Base-by-base conservation (phyloP, 1,140 invertebrate species). In the Leucophenga varia region DNA sequence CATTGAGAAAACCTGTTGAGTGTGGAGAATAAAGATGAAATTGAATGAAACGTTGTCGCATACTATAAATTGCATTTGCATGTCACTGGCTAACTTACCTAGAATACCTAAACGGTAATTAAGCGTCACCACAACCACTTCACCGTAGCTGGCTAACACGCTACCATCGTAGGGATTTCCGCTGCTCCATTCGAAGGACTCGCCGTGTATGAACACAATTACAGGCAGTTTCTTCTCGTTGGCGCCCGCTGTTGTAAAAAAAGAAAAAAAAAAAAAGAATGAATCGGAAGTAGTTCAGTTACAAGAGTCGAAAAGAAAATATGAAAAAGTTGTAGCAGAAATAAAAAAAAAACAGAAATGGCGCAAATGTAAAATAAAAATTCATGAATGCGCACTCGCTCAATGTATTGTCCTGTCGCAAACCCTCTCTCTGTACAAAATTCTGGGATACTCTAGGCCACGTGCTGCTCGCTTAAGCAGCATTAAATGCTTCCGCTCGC, bases 21-120 rank as follows among this genome's bases (percentile, higher is more conserved):
- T 47, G 46, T 43, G 2, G 7, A 4, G 18, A 41, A 25, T 28
- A 1, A n/a, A 35, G n/a, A 47, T 16, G 30, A 19, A 71, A 72
- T 25, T 28, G 30, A 38, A 12, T 20, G 31, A 13, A 2, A 43
- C 3, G 18, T 17, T 4, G 12, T 31, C n/a, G n/a, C n/a, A n/a
- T n/a, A n/a, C n/a, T n/a, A n/a, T n/a, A n/a, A n/a, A n/a, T n/a
- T n/a, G n/a, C n/a, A n/a, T n/a, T n/a, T 32, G n/a, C 12, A 12
- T 17, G 3, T 19, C 13, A 20, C 28, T 18, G 3, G 17, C 14
- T 9, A 21, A 19, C 57, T 54, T 54, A 69, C 69, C 95, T 64
- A 98, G 80, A 53, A 97, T 88, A 41, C 95, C 96, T 30, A 99
- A 84, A 44, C 96, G 83, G 78, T 97, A 99, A 81, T 98, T 98